Evolutionary conservation across 2,888 invertebrate genomes (phyloP).

Genomic region (Anodontia alba): DNA sequence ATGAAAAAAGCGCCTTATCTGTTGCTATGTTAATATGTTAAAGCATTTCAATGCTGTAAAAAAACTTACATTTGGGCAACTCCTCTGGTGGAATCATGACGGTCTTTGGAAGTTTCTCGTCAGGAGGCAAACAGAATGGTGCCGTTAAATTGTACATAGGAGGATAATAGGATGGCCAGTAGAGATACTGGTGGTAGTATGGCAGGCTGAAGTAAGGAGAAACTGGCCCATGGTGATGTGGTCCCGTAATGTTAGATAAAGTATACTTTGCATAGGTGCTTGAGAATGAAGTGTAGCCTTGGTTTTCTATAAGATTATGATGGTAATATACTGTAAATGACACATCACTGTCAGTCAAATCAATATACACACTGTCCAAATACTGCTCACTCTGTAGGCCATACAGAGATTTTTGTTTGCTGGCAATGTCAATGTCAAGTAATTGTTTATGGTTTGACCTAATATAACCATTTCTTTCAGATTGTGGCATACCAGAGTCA

Average conservation of each 20-base stretch:
- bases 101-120: constrained; percentile 71
- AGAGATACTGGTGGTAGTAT: constrained; percentile 65
- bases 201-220: constrained; percentile 43
- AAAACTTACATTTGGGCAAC: constrained; percentile 79
- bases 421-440: constrained; percentile 74
- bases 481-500: constrained; percentile 26
- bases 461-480: constrained; percentile 22
- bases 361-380: constrained; percentile 78
- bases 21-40: too few species aligned
- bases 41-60: too few species aligned
- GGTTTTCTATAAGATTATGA: constrained; percentile 70
- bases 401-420: constrained; percentile 55
- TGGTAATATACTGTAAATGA: constrained; percentile 79
- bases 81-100: constrained; percentile 81
- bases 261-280: constrained; percentile 55
- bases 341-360: constrained; percentile 81
- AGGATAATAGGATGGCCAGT: constrained; percentile 64
- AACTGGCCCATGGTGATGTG: constrained; percentile 35
- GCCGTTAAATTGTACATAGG: constrained; percentile 65
- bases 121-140: constrained; percentile 70
- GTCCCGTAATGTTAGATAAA: constrained; percentile 43
- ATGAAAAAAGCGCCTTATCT: too few species aligned
- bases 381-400: constrained; percentile 50
- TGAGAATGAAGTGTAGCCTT: constrained; percentile 36
- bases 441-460: constrained; percentile 66